phyloP scores from a whole-genome alignment of 2,797 vertebrate species.

The Aselliscus stoliczkanus region DNA sequence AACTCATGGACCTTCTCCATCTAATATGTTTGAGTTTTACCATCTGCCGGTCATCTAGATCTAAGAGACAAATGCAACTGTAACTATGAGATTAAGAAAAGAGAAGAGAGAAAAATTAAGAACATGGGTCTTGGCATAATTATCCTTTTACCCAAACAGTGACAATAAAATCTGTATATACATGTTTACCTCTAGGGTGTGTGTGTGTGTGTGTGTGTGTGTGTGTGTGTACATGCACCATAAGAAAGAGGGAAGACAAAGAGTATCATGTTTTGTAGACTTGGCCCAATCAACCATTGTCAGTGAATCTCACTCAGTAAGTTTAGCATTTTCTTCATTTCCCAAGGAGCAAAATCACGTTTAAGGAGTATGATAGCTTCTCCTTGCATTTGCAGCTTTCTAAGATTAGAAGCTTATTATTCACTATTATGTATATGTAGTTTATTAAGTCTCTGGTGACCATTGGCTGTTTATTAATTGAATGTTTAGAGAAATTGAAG shows the following conservation, averaged over 20 bases:
- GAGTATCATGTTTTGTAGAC: not conserved
- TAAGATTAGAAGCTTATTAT: not conserved
- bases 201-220: not conserved
- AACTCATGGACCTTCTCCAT: not conserved
- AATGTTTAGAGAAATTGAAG: not conserved
- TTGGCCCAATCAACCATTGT: not conserved
- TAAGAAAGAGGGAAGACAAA: not conserved
- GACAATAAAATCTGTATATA: not conserved
- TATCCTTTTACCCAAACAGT: not conserved
- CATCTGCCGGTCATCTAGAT: not conserved
- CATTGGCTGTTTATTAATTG: not conserved
- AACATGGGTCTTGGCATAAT: not conserved
- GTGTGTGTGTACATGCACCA: not conserved
- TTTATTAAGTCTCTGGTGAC: not conserved
- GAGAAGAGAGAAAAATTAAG: not conserved
- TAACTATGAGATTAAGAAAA: not conserved
- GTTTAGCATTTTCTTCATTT: not conserved
- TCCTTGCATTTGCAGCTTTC: not conserved
- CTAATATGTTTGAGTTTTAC: not conserved
- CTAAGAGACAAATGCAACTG: not conserved
- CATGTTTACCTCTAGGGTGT: not conserved
- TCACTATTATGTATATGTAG: not conserved
- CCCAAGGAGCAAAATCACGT: not conserved
- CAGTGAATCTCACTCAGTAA: not conserved
- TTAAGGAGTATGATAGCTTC: not conserved